phyloP scores from a whole-genome alignment of 2,888 invertebrate species.

The Hartigia nigra region DNA sequence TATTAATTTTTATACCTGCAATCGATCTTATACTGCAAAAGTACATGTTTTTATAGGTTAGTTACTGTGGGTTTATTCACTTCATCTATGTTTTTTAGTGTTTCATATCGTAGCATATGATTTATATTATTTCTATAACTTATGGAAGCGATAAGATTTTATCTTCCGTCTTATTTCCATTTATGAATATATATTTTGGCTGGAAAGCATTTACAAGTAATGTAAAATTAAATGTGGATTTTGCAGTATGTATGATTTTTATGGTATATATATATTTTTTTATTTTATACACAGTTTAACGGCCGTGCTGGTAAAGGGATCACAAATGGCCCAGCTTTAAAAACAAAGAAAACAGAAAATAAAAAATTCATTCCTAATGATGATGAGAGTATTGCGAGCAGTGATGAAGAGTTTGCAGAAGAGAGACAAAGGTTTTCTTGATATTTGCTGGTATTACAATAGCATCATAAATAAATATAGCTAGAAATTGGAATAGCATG shows the following conservation, averaged over 20 bases:
- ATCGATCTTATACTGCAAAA: background rate
- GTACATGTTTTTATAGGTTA: background rate
- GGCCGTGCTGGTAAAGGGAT: conserved; percentile 25
- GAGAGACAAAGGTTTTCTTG: conserved; percentile 41
- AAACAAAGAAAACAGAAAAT: conserved; percentile 34
- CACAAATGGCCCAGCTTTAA: conserved; percentile 27
- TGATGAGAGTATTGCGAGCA: conserved; percentile 60
- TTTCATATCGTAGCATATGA: background rate
- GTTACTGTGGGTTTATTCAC: background rate
- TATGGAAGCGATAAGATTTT: background rate
- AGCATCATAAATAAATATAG: background rate
- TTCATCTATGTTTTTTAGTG: background rate
- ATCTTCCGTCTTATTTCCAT: background rate
- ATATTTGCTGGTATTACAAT: background rate
- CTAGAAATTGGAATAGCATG: background rate
- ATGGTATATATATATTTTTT: conserved; percentile 2
- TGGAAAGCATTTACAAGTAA: background rate
- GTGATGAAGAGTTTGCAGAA: conserved; percentile 60
- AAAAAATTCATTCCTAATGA: conserved; percentile 40
- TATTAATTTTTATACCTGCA: conserved; percentile 6
- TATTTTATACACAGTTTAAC: conserved; percentile 33
- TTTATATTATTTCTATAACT: background rate
- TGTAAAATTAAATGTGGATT: background rate
- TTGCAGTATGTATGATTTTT: background rate
- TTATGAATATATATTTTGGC: background rate